These are phyloP conservation scores for Drosophila gaucha DNA, from an alignment of 2,888 invertebrate species.

Conservation along the genomic window DNA sequence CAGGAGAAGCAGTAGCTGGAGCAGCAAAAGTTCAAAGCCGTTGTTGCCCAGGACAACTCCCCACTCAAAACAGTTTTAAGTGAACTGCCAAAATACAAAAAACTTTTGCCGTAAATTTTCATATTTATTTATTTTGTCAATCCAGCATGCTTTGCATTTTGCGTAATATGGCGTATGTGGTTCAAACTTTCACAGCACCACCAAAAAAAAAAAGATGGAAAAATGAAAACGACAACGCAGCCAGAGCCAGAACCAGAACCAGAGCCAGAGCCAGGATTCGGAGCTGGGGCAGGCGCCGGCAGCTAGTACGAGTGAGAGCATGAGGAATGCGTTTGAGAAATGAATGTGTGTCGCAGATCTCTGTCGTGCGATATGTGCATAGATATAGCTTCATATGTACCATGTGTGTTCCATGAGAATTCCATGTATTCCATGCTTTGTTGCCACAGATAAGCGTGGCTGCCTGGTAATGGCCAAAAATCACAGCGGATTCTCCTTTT, in stretches of 20 bases:
- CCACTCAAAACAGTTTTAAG: slow-evolving; percentile 55
- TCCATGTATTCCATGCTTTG: slow-evolving; percentile 57
- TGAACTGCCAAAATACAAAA: slow-evolving; percentile 66
- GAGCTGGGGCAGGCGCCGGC: neutral
- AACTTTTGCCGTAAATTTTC: slow-evolving; percentile 79
- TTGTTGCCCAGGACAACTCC: slow-evolving; percentile 39
- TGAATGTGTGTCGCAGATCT: slow-evolving; percentile 65
- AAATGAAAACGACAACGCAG: slow-evolving; percentile 31
- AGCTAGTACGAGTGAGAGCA: slow-evolving; percentile 21
- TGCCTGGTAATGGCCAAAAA: slow-evolving; percentile 75
- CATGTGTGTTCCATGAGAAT: slow-evolving; percentile 42
- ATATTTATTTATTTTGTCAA: slow-evolving; percentile 81
- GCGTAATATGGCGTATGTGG: slow-evolving; percentile 65
- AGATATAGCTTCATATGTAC: slow-evolving; percentile 60
- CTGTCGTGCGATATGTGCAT: slow-evolving; percentile 63
- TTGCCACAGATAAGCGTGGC: slow-evolving; percentile 60
- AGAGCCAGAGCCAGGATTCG: neutral
- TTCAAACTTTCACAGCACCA: slow-evolving; percentile 55
- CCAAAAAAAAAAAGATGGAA: slow-evolving; percentile 25
- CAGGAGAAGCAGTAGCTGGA: slow-evolving; percentile 6
- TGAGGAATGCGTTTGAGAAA: slow-evolving; percentile 64
- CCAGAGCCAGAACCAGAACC: neutral
- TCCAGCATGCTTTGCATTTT: slow-evolving; percentile 68
- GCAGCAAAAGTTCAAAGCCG: slow-evolving; percentile 69
- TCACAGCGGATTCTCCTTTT: slow-evolving; percentile 66